Evolutionary conservation across 2,888 invertebrate species (phyloP), one percentile per base, ranked within the genome.

Genomic region (Orchesella flavescens): DNA sequence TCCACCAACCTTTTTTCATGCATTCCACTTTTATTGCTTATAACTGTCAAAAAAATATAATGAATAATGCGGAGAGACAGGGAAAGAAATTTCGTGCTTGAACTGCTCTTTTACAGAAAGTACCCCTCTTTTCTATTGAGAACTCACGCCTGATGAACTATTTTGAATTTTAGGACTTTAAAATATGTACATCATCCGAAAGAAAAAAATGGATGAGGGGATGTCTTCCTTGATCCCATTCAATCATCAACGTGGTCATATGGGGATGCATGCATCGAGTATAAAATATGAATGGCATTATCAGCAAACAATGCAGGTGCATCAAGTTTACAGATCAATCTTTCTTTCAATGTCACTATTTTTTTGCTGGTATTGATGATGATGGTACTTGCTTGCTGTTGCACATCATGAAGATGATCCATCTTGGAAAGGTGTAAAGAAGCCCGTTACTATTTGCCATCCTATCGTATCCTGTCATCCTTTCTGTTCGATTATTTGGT

Each of bases 261-360:
- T 24, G 63, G 23, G 61, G 3, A 21, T 59, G 59, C 63, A 23
- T 63, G 63, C 63, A 63, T 13, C 24, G 63, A 21, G 2, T 63
- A 24, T 15, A 24, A 63, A 63, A 63, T 63, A 24, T 23, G 63
- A 63, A 10, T 63, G 63, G 24, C 63, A 24, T 34, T 24, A 57
- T 57, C 57, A 63, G 21, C 63, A 63, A 24, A n/a, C 24, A 34
- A 68, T 76, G 66, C 76, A 66, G 76, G 76, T 57, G 76, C 76
- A 76, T 65, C 74, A 63, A 24, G 63, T 24, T 63, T 34, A 34
- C 34, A 63, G 34, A 63, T 63, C 63, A 63, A 63, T 63, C 63
- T 24, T 63, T 63, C 21, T 53, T 34, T n/a, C 53, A 53, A n/a
- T 53, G n/a, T 53, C 53, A 53, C 53, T 3, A 21, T 59, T 59